Conservation (phyloP, 2,888 invertebrate genomes). For the Entomobrya proxima region DNA sequence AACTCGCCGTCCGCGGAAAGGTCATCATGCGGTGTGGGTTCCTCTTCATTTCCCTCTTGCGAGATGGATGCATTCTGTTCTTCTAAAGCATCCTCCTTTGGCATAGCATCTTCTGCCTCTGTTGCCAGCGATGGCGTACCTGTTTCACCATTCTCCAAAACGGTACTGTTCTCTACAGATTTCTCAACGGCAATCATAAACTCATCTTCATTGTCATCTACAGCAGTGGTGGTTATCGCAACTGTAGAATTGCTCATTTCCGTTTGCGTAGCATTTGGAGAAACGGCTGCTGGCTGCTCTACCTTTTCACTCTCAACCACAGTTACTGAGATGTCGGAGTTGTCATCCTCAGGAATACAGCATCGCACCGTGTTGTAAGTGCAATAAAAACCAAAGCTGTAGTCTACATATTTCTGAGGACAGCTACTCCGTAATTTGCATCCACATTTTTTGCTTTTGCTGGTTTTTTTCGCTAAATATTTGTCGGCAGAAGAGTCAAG, state of each 20-base stretch:
- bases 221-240: neutral
- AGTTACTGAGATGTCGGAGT: neutral
- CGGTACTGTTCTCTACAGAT: too few species aligned
- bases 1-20: constrained; percentile 24
- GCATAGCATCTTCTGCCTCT: too few species aligned
- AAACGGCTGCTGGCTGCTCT: neutral
- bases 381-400: constrained; percentile 73
- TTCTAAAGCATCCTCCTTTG: too few species aligned
- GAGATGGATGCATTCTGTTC: too few species aligned
- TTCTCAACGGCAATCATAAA: too few species aligned
- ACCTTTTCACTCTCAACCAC: neutral
- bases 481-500: neutral
- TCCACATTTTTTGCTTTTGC: constrained; percentile 49
- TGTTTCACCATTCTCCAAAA: too few species aligned
- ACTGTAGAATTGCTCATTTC: too few species aligned
- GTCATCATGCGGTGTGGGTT: neutral
- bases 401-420: constrained; percentile 71
- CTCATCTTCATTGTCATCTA: neutral
- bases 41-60: neutral
- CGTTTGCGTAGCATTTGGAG: neutral
- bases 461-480: neutral
- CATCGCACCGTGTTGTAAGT: constrained; percentile 72
- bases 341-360: constrained; percentile 65
- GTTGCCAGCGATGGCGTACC: too few species aligned
- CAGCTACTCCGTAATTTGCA: constrained; percentile 71